Percentiles rank a stretch among this genome's conserved stretches.
phyloP scores from a whole-genome alignment of 2,888 invertebrate genomes.

The Polietes domitor region DNA sequence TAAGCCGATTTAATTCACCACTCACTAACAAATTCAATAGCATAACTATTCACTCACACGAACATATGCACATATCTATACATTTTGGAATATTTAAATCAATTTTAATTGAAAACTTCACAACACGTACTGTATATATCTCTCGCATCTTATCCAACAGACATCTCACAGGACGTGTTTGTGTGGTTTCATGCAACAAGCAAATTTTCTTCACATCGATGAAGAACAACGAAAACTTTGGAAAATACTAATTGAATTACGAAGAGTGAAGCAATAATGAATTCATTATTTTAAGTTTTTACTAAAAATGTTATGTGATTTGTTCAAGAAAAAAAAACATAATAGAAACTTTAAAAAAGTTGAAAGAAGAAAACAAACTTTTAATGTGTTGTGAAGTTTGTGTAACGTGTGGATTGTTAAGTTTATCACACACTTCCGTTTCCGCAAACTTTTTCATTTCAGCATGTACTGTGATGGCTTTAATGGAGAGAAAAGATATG shows the following conservation, averaged over 20 bases:
- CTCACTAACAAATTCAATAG: not conserved
- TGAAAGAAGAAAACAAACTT: too few relatives aligned
- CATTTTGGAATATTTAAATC: not conserved
- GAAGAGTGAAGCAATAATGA: not conserved
- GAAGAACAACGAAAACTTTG: constrained; percentile 12
- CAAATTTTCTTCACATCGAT: not conserved
- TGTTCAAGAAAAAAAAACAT: too few relatives aligned
- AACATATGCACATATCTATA: not conserved
- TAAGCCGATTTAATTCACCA: constrained; percentile 9
- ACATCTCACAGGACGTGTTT: not conserved
- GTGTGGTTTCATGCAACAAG: not conserved
- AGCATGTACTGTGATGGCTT: too few relatives aligned
- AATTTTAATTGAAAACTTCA: constrained; percentile 5
- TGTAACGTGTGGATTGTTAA: too few relatives aligned
- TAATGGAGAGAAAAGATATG: too few relatives aligned
- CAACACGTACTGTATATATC: not conserved
- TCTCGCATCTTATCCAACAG: not conserved
- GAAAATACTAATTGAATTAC: constrained; percentile 10
- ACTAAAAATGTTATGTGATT: too few relatives aligned
- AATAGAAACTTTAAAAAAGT: too few relatives aligned
- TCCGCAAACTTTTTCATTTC: too few relatives aligned
- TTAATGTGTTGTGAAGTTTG: too few relatives aligned
- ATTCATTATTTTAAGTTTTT: not conserved
- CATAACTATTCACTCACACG: not conserved
- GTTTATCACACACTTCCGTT: too few relatives aligned